phyloP scores from a whole-genome alignment of 1,140 invertebrate genomes.

The Pseudomyrmex flavicornis region DNA sequence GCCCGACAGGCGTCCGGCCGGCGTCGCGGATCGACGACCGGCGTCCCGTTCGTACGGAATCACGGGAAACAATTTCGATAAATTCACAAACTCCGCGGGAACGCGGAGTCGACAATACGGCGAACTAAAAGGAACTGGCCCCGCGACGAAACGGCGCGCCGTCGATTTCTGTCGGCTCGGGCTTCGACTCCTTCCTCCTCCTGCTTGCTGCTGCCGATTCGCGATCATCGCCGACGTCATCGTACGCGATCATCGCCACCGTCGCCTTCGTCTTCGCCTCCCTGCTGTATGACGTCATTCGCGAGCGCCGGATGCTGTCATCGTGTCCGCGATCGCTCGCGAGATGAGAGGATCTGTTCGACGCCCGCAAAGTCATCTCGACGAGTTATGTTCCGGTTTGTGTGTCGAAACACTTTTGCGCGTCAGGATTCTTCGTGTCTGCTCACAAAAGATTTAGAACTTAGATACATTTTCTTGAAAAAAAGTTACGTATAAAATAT shows the following conservation, averaged over 20 bases:
- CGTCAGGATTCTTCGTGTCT: not conserved
- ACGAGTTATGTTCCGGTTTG: not conserved
- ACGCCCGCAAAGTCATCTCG: conserved; percentile 1
- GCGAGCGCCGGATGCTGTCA: conserved; percentile 57
- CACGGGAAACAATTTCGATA: not conserved
- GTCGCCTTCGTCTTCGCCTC: conserved; percentile 32
- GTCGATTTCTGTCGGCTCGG: conserved; percentile 61
- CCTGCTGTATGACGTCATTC: conserved; percentile 66
- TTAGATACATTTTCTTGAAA: not conserved
- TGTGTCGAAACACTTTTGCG: not conserved
- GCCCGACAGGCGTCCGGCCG: conserved; percentile 21
- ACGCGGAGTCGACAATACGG: conserved; percentile 58
- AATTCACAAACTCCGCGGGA: conserved; percentile 1
- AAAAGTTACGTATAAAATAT: no score
- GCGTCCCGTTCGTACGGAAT: not conserved
- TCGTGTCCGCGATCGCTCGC: not conserved
- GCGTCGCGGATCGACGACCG: conserved; percentile 54
- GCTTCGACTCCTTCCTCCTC: conserved; percentile 68
- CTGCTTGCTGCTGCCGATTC: conserved; percentile 38
- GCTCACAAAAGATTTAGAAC: not conserved
- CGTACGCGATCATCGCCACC: conserved; percentile 56
- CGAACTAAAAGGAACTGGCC: conserved; percentile 71
- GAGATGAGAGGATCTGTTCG: conserved; percentile 37
- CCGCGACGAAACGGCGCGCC: conserved; percentile 53
- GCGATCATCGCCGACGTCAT: conserved; percentile 67